phyloP scores from a whole-genome alignment of 1,140 invertebrate species.

The Teleopsis dalmanni region DNA sequence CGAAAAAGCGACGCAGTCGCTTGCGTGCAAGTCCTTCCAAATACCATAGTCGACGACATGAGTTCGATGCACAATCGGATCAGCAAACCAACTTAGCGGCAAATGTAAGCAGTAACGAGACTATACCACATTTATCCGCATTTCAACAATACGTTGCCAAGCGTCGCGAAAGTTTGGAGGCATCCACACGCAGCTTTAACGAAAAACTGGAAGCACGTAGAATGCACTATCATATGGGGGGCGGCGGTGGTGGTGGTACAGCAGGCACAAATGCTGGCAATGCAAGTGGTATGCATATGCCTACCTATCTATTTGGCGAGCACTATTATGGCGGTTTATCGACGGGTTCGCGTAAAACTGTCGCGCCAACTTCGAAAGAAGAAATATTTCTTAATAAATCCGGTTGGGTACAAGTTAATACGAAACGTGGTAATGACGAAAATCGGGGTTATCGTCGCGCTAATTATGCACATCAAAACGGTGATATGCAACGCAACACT shows the following conservation, averaged over 20 bases:
- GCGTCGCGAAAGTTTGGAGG: slow-evolving; percentile 37
- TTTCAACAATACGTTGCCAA: slow-evolving; percentile 41
- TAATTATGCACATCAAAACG: slow-evolving; percentile 17
- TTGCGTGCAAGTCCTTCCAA: slow-evolving; percentile 27
- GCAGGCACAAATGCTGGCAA: slow-evolving; percentile 4
- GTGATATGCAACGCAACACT: slow-evolving; percentile 11
- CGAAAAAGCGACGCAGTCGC: slow-evolving; percentile 32
- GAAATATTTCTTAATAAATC: slow-evolving; percentile 43
- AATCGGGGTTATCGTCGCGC: slow-evolving; percentile 16
- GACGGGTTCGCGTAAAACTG: slow-evolving; percentile 18
- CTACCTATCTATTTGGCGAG: slow-evolving; percentile 41
- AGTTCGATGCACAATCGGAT: neutral
- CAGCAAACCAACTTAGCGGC: neutral
- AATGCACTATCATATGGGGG: slow-evolving; percentile 38
- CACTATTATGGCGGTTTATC: slow-evolving; percentile 18
- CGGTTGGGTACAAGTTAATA: slow-evolving; percentile 42
- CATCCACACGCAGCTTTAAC: slow-evolving; percentile 39
- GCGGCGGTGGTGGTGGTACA: slow-evolving; percentile 7
- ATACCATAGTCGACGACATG: slow-evolving; percentile 17
- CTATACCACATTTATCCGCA: slow-evolving; percentile 23
- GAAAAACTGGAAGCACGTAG: slow-evolving; percentile 41
- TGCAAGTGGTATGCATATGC: slow-evolving; percentile 12
- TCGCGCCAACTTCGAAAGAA: slow-evolving; percentile 23
- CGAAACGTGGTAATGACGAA: slow-evolving; percentile 21
- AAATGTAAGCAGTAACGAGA: slow-evolving; percentile 1